These are phyloP conservation scores for Antitype chi DNA, from an alignment of 2,888 invertebrate species.

Conservation along the genomic window DNA sequence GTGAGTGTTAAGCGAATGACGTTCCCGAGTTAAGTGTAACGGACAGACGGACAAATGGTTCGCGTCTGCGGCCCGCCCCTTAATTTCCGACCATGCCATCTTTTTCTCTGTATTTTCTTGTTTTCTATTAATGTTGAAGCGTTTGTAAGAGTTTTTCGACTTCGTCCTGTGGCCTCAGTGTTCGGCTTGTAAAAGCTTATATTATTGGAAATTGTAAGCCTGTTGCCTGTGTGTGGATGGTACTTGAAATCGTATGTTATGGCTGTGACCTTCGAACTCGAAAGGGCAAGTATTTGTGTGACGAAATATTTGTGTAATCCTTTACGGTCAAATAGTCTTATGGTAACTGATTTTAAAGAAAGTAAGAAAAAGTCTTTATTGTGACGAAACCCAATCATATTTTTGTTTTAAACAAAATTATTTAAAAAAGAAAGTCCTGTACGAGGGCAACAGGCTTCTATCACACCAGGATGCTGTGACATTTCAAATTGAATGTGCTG, in stretches of 20 bases:
- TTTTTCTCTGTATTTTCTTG: conserved; percentile 56
- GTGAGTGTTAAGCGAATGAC: conserved; percentile 81
- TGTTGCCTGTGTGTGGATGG: too few relatives aligned
- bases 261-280: background rate
- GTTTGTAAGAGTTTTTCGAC: conserved; percentile 44
- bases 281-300: background rate
- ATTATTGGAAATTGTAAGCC: conserved; percentile 50
- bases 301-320: background rate
- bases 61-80: conserved; percentile 66
- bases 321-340: background rate
- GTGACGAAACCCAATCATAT: too few relatives aligned
- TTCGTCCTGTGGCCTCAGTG: conserved; percentile 20
- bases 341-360: background rate
- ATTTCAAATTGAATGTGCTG: too few relatives aligned
- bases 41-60: conserved; percentile 77
- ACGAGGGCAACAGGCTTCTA: too few relatives aligned
- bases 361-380: too few relatives aligned
- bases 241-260: conserved; percentile 36
- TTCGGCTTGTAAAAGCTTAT: conserved; percentile 15
- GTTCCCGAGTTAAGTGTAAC: conserved; percentile 75
- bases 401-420: too few relatives aligned
- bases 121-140: conserved; percentile 66
- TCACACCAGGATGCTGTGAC: too few relatives aligned
- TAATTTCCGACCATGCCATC: conserved; percentile 64
- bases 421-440: too few relatives aligned